Percentiles rank a stretch among this genome's conserved stretches.
Conservation (phyloP, 2,113 vertebrate genomes). For the Grantiella picta region DNA sequence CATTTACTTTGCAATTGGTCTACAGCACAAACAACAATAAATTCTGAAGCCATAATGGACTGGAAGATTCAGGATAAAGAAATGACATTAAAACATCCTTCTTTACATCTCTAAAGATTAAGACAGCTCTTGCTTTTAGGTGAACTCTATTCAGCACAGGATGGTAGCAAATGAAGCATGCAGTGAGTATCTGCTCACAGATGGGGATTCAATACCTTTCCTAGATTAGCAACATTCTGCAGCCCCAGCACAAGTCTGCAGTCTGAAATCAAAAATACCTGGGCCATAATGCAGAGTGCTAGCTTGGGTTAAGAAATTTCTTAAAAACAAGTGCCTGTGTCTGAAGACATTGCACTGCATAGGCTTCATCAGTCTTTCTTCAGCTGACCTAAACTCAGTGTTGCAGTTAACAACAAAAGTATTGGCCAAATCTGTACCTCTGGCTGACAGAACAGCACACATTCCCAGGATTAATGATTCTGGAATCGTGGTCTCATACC, state of each 20-base stretch:
- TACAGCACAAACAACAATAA: neutral
- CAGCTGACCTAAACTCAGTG: neutral
- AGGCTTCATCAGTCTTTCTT: neutral
- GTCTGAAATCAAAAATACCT: neutral
- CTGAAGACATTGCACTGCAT: neutral
- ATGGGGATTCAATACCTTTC: neutral
- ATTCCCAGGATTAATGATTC: neutral
- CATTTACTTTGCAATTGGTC: neutral
- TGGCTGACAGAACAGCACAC: neutral
- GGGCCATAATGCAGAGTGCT: neutral
- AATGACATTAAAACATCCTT: neutral
- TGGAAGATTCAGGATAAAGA: neutral
- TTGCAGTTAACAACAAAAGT: neutral
- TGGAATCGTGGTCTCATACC: accelerated
- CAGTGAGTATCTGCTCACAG: neutral
- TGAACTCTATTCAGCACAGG: neutral
- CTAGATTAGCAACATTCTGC: neutral
- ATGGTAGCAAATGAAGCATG: neutral
- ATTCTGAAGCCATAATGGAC: neutral
- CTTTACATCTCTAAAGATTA: neutral
- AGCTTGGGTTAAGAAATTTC: neutral
- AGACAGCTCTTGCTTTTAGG: neutral
- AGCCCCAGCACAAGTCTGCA: neutral
- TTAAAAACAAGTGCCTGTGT: neutral
- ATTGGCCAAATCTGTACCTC: neutral